These are phyloP conservation scores for Odontocerum albicorne DNA, from an alignment of 2,888 invertebrate species.

Conservation along the genomic window DNA sequence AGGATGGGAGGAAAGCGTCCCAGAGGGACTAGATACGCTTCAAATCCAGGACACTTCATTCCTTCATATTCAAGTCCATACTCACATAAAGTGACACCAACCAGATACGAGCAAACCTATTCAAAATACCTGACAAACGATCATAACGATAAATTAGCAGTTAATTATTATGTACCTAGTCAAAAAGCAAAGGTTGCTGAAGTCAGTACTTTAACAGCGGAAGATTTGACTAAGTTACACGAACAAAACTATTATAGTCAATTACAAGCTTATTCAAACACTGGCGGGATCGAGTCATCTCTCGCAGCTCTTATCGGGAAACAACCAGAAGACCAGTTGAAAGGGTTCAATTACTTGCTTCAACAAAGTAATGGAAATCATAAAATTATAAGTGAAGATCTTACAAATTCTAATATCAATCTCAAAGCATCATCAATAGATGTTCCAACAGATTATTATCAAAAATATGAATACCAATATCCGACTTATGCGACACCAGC, in stretches of 20 bases:
- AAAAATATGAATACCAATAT: slow-evolving; percentile 15
- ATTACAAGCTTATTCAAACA: slow-evolving; percentile 15
- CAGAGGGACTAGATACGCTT: slow-evolving; percentile 10
- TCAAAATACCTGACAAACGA: background rate
- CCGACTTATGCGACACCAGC: slow-evolving; percentile 9
- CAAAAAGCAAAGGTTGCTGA: slow-evolving; percentile 20
- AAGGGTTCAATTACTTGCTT: slow-evolving; percentile 53
- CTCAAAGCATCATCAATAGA: slow-evolving; percentile 32
- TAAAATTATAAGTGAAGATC: slow-evolving; percentile 21
- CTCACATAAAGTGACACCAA: background rate
- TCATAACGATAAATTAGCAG: background rate
- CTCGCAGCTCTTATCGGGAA: slow-evolving; percentile 53
- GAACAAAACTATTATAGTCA: slow-evolving; percentile 20
- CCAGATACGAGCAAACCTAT: background rate
- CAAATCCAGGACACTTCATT: slow-evolving; percentile 16
- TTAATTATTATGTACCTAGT: background rate
- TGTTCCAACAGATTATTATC: slow-evolving; percentile 10
- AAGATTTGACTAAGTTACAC: background rate
- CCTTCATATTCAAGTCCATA: slow-evolving; percentile 6
- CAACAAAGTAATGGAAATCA: slow-evolving; percentile 40
- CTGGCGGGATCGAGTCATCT: slow-evolving; percentile 39
- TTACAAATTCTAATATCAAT: slow-evolving; percentile 28
- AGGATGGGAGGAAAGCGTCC: background rate
- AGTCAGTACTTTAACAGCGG: slow-evolving; percentile 19
- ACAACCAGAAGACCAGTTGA: slow-evolving; percentile 52